Evolutionary conservation across 2,888 invertebrate species (phyloP).

Genomic region (Gryllus longicercus): DNA sequence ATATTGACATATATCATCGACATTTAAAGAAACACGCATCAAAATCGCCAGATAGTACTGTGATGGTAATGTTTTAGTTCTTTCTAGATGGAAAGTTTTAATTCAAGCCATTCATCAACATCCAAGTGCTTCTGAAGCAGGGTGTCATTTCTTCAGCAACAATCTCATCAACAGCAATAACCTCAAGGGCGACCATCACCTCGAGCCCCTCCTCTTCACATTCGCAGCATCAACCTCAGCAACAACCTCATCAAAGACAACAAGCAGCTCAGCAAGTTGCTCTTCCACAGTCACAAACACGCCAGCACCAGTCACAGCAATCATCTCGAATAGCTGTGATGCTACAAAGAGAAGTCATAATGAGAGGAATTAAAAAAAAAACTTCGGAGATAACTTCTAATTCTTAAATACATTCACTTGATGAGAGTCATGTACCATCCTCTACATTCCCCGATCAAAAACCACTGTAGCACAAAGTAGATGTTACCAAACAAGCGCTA

Average conservation of each 20-base stretch:
- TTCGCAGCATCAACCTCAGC: neutral
- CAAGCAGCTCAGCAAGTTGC: neutral
- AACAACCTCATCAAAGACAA: neutral
- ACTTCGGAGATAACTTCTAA: neutral
- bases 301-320: neutral
- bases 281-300: neutral
- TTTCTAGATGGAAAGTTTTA: neutral
- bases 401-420: conserved; percentile 22
- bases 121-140: neutral
- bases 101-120: neutral
- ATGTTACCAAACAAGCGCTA: conserved; percentile 19
- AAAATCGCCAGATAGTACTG: neutral
- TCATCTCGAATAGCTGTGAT: conserved; percentile 3
- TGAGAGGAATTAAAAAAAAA: conserved; percentile 24
- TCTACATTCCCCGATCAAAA: conserved; percentile 54
- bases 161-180: neutral
- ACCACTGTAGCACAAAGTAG: conserved; percentile 21
- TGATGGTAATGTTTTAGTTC: neutral
- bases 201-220: neutral
- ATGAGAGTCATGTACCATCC: conserved; percentile 61
- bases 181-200: neutral
- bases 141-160: neutral
- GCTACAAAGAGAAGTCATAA: conserved; percentile 34
- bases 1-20: too few species aligned
- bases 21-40: too few species aligned